A percentile compares a stretch with the other conserved stretches of the same genome.
These are phyloP conservation scores for Candidula unifasciata DNA, from an alignment of 2,888 invertebrate genomes.

Conservation along the genomic window DNA sequence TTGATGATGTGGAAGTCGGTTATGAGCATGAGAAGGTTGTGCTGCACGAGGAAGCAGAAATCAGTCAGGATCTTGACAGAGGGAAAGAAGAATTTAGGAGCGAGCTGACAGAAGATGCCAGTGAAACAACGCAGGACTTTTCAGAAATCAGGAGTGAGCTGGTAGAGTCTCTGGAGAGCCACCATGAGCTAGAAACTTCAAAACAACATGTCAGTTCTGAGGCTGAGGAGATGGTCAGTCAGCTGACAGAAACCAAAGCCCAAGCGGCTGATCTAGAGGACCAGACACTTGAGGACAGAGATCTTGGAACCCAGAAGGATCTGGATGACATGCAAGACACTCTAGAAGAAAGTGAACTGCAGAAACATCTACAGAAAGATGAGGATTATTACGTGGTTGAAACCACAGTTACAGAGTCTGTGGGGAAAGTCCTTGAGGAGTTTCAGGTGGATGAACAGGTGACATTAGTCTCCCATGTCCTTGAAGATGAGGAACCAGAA, in stretches of 20 bases:
- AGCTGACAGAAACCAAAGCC: background rate
- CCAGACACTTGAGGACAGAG: background rate
- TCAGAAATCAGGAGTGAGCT: slow-evolving; percentile 50
- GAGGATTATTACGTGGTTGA: background rate
- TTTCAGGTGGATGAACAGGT: background rate
- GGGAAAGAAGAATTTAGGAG: slow-evolving; percentile 27
- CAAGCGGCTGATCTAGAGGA: background rate
- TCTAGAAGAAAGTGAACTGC: background rate
- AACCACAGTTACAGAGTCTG: background rate
- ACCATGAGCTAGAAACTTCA: slow-evolving; percentile 37
- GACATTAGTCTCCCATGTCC: background rate
- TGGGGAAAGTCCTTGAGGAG: background rate
- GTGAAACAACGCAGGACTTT: slow-evolving; percentile 51
- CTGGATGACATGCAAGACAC: background rate
- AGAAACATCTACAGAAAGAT: background rate
- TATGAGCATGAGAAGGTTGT: background rate
- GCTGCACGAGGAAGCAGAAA: background rate
- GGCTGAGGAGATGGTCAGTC: background rate
- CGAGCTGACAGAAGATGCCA: slow-evolving; percentile 38
- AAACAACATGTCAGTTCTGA: background rate
- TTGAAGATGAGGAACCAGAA: background rate
- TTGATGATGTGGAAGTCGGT: background rate
- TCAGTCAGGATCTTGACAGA: background rate
- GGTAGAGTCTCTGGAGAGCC: slow-evolving; percentile 48
- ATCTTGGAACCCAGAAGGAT: slow-evolving; percentile 6